phyloP scores from a whole-genome alignment of 2,888 invertebrate genomes.

The Nomada ferruginata region DNA sequence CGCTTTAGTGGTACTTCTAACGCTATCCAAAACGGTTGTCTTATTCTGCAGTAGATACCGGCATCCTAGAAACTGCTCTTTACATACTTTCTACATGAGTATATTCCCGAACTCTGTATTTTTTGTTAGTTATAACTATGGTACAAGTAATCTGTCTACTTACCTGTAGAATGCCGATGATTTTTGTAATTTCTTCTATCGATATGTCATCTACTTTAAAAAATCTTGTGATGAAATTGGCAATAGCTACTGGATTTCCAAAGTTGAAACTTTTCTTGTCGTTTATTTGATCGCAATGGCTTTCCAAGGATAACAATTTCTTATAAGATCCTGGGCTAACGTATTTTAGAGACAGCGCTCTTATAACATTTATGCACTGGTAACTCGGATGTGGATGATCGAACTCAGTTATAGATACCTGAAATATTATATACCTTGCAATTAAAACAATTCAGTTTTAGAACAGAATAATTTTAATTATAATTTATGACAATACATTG shows the following conservation, averaged over 20 bases:
- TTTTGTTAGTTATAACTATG: too few species aligned
- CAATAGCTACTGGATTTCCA: slow-evolving; percentile 83
- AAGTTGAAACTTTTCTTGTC: slow-evolving; percentile 77
- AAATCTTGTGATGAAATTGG: slow-evolving; percentile 88
- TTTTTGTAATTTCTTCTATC: slow-evolving; percentile 89
- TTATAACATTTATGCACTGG: slow-evolving; percentile 89
- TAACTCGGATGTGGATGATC: slow-evolving; percentile 90
- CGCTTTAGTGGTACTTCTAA: too few species aligned
- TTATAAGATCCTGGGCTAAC: slow-evolving; percentile 87
- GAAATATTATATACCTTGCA: slow-evolving; percentile 18
- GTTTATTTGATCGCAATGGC: slow-evolving; percentile 88
- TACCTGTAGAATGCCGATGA: slow-evolving; percentile 92
- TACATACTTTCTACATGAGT: too few species aligned
- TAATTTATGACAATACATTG: neutral
- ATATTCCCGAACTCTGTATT: too few species aligned
- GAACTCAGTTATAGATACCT: slow-evolving; percentile 89
- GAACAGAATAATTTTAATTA: neutral
- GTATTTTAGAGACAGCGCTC: slow-evolving; percentile 89
- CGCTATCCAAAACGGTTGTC: too few species aligned
- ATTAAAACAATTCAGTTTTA: neutral
- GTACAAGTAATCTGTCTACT: slow-evolving; percentile 38
- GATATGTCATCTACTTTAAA: slow-evolving; percentile 87
- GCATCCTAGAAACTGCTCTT: too few species aligned
- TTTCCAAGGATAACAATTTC: slow-evolving; percentile 87
- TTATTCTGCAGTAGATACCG: too few species aligned